These are phyloP conservation scores for Microplitis manilae DNA, from an alignment of 2,888 invertebrate species.

Conservation along the genomic window DNA sequence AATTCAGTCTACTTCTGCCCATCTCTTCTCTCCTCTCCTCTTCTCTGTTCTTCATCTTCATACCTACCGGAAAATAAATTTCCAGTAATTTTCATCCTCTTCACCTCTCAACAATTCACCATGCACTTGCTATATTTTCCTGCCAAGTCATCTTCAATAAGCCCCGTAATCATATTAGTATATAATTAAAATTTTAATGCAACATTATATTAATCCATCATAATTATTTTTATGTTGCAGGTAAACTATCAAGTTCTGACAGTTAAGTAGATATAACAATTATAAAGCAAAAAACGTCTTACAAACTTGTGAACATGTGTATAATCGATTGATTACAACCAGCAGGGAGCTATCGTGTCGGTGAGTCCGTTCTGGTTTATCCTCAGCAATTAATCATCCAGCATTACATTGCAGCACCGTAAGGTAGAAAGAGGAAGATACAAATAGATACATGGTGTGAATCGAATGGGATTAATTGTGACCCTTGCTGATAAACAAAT, in stretches of 20 bases:
- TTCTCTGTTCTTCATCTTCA: neutral
- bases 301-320: conserved; percentile 7
- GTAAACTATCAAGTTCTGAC: conserved; percentile 31
- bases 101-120: neutral
- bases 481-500: conserved; percentile 44
- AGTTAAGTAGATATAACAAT: no score
- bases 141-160: conserved; percentile 29
- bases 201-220: conserved; percentile 25
- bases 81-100: conserved; percentile 31
- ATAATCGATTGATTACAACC: neutral
- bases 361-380: conserved; percentile 47
- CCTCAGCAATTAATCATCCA: conserved; percentile 25
- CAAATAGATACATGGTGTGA: conserved; percentile 36
- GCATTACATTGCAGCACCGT: neutral
- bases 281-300: neutral
- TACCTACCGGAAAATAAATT: conserved; percentile 37
- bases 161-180: conserved; percentile 31
- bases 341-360: conserved; percentile 18
- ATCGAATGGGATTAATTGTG: conserved; percentile 44
- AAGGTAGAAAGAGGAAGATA: conserved; percentile 30
- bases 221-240: conserved; percentile 51
- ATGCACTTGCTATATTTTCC: neutral
- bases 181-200: conserved; percentile 35
- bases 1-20: neutral
- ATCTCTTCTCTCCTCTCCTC: neutral